Evolutionary conservation across 1,140 invertebrate species (phyloP).

Genomic region (Drosophila nigromelanica): DNA sequence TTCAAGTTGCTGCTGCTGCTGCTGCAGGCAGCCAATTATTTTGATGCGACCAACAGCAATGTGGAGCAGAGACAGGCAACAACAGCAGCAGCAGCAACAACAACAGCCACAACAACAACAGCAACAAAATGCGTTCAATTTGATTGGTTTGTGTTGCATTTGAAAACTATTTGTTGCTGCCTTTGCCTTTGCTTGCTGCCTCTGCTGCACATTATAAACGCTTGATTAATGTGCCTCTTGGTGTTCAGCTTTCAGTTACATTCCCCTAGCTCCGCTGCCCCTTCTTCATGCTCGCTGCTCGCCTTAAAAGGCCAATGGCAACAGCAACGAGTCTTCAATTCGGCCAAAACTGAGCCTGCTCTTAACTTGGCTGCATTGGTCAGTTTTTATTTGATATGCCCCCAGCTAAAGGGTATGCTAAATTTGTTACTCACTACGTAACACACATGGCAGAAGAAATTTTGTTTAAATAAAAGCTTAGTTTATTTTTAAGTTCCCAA

Average conservation of each 20-base stretch:
- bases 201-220: slow-evolving; percentile 43
- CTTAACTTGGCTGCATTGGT: neutral
- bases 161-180: slow-evolving; percentile 73
- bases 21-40: slow-evolving; percentile 68
- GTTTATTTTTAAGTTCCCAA: too few species aligned
- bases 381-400: neutral
- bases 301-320: slow-evolving; percentile 40
- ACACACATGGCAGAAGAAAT: too few species aligned
- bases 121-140: slow-evolving; percentile 65
- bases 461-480: too few species aligned
- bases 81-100: slow-evolving; percentile 17
- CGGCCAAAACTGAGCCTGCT: neutral
- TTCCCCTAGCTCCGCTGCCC: neutral
- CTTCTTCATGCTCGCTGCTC: neutral
- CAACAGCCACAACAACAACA: slow-evolving; percentile 38
- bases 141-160: slow-evolving; percentile 70
- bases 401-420: neutral
- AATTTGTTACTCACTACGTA: too few species aligned
- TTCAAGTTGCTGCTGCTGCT: slow-evolving; percentile 42
- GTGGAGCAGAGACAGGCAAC: slow-evolving; percentile 62
- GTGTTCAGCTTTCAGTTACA: neutral
- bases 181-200: slow-evolving; percentile 31
- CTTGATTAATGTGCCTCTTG: slow-evolving; percentile 44
- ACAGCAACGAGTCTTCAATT: slow-evolving; percentile 21
- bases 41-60: slow-evolving; percentile 69